Evolutionary conservation across 2,888 invertebrate species (phyloP), one percentile per base, ranked within the genome.

Genomic region (Uropetala carovei): DNA sequence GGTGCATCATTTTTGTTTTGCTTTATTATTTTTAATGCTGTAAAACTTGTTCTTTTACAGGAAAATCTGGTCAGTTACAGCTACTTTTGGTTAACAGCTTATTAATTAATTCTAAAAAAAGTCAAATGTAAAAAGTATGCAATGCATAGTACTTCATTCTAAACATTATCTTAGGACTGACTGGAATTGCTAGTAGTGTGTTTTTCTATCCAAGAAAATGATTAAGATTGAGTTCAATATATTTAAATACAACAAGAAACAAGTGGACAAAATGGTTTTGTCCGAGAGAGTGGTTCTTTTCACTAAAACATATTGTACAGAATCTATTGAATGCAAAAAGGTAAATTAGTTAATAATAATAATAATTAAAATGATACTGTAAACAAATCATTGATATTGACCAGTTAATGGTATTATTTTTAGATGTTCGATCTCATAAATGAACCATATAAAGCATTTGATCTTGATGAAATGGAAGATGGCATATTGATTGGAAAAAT

Each of bases 311-410:
- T 7, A 18, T 7, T 16, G n/a, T 64, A 18, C 5, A 18, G 64
- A 64, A 64, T 64, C 64, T 7, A 64, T 64, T 64, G n/a, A 64
- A 64, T 64, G 64, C 64, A 64, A 64, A 64, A 64, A 64, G 64
- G 64, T 10, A 43, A 43, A 11, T 10, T 11, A 64, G 5, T 64
- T 64, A 8, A 64, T 18, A 11, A 16, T n/a, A n/a, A n/a, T 7
- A 4, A 64, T 16, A 11, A 10, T 64, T 11, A 18, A 11, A 64
- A 64, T 5, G 8, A 16, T 64, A n/a, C 5, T 64, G 16, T 18
- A 11, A 64, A n/a, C 16, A 64, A 64, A 64, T 64, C 64, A 18
- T 16, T 64, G 64, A 7, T 18, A 18, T n/a, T 64, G 64, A 64
- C 64, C 64, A 18, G 64, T 18, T 18, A 64, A 10, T 64, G 7